phyloP scores from a whole-genome alignment of 1,140 invertebrate genomes.

The Lordiphosa clarofinis region DNA sequence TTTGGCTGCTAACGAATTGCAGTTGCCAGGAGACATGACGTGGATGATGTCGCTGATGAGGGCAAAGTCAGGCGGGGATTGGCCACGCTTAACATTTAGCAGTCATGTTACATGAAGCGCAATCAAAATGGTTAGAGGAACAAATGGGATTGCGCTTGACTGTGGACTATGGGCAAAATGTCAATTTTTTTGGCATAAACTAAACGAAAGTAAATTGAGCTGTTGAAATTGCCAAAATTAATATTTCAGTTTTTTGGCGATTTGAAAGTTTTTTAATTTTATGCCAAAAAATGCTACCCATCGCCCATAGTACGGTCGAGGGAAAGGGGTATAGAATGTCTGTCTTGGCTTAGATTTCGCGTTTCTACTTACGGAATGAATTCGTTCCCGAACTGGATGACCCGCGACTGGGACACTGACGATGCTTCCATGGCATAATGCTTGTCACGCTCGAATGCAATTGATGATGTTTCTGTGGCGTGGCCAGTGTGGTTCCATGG shows the following conservation, averaged over 20 bases:
- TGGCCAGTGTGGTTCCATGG: conserved; percentile 35
- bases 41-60: conserved; percentile 35
- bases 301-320: no score
- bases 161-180: no score
- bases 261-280: no score
- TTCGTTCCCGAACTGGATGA: conserved; percentile 78
- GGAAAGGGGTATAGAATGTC: no score
- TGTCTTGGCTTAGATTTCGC: neutral
- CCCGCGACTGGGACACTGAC: conserved; percentile 76
- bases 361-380: conserved; percentile 70
- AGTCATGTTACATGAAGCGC: conserved; percentile 68
- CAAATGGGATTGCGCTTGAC: conserved; percentile 49
- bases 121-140: conserved; percentile 70
- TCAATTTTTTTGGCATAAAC: no score
- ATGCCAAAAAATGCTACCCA: no score
- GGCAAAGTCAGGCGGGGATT: conserved; percentile 61
- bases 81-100: conserved; percentile 72
- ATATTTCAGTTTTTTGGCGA: no score
- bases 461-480: conserved; percentile 72
- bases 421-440: conserved; percentile 79
- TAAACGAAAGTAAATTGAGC: no score
- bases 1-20: conserved; percentile 69
- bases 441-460: conserved; percentile 69
- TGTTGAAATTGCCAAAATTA: no score
- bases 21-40: conserved; percentile 42